Evolutionary conservation across 2,797 vertebrate species (phyloP), one percentile per base, ranked within the genome.

Genomic region (Masticophis lateralis): DNA sequence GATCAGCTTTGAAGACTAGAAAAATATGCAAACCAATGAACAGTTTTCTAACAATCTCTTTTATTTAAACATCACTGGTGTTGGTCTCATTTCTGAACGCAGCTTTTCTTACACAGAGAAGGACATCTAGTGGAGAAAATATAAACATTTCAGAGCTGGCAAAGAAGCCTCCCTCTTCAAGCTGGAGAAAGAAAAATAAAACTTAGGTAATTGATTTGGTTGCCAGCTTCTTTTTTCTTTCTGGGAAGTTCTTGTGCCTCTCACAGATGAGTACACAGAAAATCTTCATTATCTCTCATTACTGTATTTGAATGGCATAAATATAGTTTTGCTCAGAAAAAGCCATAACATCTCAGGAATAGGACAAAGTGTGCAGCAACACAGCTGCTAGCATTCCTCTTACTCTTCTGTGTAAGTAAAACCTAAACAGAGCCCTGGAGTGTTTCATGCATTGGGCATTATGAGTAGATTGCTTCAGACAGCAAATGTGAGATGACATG

Each of bases 51-150:
- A 32, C 32, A 22, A 22, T 43, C 74, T 22, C 74, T 83, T 83
- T 83, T 47, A 83, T 83, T 83, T 83, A 83, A 83, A 25, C 43
- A 83, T 83, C 37, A 25, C 4, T 25, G 10, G 37, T 25, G 20
- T 47, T 83, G 51, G 16, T 9, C 22, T 32, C 27, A 6, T 59
- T 60, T 56, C n/a, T 88, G 28, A 91, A 74, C 43, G 0, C 16
- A 83, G 22, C 0, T 1, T 1, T 28, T 28, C 0, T 20, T 92
- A 91, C 92, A 83, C 10, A 11, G 91, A 92, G 53, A 93, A 94
- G 91, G 90, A 95, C 90, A 88, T 83, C 51, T 88, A 92, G 61
- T n/a, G 53, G 86, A 74, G 89, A 69, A 88, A 91, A 37, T 51
- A 53, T 16, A 74, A 56, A 94, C 4, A 32, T 86, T 47, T 83